Conservation (phyloP, 2,113 vertebrate genomes). For the Anolis carolinensis region DNA sequence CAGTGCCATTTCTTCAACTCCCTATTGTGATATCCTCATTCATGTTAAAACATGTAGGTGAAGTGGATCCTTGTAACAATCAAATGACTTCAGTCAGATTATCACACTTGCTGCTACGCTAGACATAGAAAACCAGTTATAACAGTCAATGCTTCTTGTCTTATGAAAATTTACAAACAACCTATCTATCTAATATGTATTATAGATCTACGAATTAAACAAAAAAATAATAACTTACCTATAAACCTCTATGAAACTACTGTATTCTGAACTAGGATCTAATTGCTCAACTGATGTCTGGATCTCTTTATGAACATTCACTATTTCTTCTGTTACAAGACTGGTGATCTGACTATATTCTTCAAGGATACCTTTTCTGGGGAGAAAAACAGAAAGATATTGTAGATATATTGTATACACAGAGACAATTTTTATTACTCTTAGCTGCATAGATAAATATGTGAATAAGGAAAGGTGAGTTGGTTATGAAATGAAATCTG, state of each 20-base stretch:
- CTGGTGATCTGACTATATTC: conserved; percentile 97
- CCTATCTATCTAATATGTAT: neutral
- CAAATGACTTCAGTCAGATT: neutral
- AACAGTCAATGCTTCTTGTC: neutral
- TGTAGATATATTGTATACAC: neutral
- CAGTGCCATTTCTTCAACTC: neutral
- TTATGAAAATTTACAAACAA: neutral
- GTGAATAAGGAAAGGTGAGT: neutral
- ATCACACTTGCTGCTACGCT: neutral
- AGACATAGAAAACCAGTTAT: neutral
- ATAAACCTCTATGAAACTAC: conserved; percentile 90
- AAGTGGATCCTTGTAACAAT: neutral
- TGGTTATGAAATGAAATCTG: neutral
- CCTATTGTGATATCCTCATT: neutral
- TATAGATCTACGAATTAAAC: neutral
- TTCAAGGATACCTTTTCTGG: conserved; percentile 91
- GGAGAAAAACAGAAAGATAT: conserved; percentile 56
- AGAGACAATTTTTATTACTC: neutral
- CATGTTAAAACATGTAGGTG: neutral
- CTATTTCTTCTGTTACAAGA: conserved; percentile 92
- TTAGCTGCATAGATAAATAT: neutral
- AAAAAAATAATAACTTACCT: conserved; percentile 73
- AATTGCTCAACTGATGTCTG: conserved; percentile 89
- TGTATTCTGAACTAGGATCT: conserved; percentile 90
- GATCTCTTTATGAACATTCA: conserved; percentile 93